Conservation (phyloP, 2,797 vertebrate genomes). For the Fistularia tabacaria region DNA sequence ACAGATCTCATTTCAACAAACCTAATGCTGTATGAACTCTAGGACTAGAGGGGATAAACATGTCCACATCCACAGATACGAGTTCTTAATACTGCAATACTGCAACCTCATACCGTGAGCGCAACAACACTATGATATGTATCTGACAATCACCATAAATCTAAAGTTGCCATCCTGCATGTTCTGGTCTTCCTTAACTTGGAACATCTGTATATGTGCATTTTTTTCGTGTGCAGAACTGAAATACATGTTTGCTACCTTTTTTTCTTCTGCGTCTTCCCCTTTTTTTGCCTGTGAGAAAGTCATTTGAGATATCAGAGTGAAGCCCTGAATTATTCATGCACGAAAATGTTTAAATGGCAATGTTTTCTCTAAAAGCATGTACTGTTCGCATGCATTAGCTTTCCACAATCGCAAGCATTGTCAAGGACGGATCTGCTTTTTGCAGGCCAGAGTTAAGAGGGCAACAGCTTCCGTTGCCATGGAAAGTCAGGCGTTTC, state of each 20-base stretch:
- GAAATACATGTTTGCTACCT: neutral
- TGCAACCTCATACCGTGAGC: no score
- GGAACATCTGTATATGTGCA: slow-evolving; percentile 2
- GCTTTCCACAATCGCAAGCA: slow-evolving; percentile 7
- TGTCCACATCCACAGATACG: no score
- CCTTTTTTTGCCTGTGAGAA: neutral
- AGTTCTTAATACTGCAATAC: no score
- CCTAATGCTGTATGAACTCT: slow-evolving; percentile 1
- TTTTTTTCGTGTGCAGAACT: neutral
- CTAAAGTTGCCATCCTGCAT: no score
- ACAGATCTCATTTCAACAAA: slow-evolving; percentile 1
- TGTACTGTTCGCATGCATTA: slow-evolving; percentile 18
- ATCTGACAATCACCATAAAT: no score
- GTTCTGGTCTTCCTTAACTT: no score
- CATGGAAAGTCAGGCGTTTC: slow-evolving; percentile 7
- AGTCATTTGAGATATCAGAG: slow-evolving; percentile 7
- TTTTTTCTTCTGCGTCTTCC: no score
- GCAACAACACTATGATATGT: no score
- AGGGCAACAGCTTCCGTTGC: slow-evolving; percentile 11
- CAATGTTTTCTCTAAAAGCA: slow-evolving; percentile 25
- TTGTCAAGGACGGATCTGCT: slow-evolving; percentile 10
- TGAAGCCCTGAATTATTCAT: slow-evolving; percentile 41
- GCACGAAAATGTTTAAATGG: slow-evolving; percentile 23
- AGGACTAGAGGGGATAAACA: slow-evolving; percentile 7
- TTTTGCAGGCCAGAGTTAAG: slow-evolving; percentile 5